Evolutionary conservation across 2,113 vertebrate species (phyloP).

Genomic region (Aramus guarauna): DNA sequence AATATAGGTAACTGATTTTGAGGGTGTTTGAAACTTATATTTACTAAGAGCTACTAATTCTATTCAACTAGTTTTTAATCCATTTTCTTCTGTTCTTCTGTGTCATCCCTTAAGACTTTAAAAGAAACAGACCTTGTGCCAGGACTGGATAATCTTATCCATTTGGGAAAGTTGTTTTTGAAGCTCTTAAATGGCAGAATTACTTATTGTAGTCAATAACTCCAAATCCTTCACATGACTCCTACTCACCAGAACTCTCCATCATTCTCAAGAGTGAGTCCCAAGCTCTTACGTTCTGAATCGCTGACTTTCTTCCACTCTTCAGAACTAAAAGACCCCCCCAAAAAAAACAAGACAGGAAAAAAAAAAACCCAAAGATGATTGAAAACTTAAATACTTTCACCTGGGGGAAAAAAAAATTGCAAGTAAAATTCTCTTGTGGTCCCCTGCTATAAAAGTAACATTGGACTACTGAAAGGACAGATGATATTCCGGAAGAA

Average conservation of each 20-base stretch:
- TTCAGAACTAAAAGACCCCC: conserved; percentile 77
- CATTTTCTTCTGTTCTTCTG: neutral
- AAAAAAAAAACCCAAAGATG: neutral
- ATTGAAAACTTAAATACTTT: neutral
- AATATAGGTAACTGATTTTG: neutral
- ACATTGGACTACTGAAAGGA: neutral
- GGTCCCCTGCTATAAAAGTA: neutral
- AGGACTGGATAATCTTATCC: neutral
- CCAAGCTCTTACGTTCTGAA: conserved; percentile 80
- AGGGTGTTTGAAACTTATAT: neutral
- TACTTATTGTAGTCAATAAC: neutral
- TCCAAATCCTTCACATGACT: neutral
- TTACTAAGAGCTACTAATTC: neutral
- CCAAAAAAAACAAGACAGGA: neutral
- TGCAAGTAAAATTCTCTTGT: neutral
- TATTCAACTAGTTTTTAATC: neutral
- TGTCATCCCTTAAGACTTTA: neutral
- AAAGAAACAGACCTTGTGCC: neutral
- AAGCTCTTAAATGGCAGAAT: neutral
- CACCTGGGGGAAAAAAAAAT: neutral
- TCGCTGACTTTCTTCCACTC: conserved; percentile 89
- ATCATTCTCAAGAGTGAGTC: conserved; percentile 86
- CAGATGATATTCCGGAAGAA: neutral
- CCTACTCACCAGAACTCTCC: conserved; percentile 93
- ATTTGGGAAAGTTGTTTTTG: neutral